phyloP scores from a whole-genome alignment of 37 sponge, comb jelly and placozoan species.

The Halichondria panicea region DNA sequence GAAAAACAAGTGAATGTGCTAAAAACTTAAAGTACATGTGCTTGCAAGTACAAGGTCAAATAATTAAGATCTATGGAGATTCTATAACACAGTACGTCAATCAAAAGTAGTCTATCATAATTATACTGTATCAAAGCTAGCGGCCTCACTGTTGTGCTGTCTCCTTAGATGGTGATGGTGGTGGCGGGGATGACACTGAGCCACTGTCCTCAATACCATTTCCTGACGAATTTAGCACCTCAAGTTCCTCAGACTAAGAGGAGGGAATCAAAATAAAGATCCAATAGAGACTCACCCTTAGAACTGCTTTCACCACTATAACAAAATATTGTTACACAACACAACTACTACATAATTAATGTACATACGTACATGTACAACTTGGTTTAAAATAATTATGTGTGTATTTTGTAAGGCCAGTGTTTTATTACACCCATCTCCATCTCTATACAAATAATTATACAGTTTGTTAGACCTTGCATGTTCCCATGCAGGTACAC shows the following conservation, averaged over 20 bases:
- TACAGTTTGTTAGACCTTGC: too few relatives aligned
- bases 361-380: too few relatives aligned
- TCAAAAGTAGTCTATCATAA: neutral
- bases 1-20: neutral
- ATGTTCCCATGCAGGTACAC: too few relatives aligned
- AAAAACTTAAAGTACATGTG: neutral
- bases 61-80: too few relatives aligned
- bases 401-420: too few relatives aligned
- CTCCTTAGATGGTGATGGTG: conserved; percentile 5
- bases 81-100: neutral
- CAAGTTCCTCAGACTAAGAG: neutral
- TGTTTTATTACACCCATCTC: too few relatives aligned
- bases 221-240: too few relatives aligned
- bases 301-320: too few relatives aligned
- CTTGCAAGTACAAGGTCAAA: neutral
- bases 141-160: neutral
- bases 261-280: neutral
- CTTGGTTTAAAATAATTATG: too few relatives aligned
- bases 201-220: neutral
- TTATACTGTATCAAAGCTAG: conserved; percentile 6
- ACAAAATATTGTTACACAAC: too few relatives aligned
- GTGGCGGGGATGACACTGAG: neutral
- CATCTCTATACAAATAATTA: too few relatives aligned
- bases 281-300: neutral
- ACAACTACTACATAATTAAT: too few relatives aligned